These are phyloP conservation scores for Antedon mediterranea DNA, from an alignment of 53 echinoderm and acorn worm species.

Conservation along the genomic window DNA sequence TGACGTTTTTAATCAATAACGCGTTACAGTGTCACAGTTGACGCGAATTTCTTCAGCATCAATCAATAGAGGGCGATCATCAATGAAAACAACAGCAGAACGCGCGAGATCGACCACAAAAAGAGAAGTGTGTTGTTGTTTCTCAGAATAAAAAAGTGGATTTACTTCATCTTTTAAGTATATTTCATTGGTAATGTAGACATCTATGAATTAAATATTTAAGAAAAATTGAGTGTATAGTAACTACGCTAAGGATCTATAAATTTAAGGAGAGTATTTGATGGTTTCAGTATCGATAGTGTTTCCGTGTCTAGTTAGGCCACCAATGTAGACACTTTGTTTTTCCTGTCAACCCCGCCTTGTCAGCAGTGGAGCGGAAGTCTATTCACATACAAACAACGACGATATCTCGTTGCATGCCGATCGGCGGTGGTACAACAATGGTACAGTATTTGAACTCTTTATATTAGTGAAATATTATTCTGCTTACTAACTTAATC, in stretches of 20 bases:
- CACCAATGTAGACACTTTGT: neutral
- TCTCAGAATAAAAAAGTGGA: neutral
- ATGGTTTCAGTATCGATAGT: neutral
- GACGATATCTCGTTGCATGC: neutral
- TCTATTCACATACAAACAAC: neutral
- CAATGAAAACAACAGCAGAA: too few relatives aligned
- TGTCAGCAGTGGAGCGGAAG: conserved; percentile 1
- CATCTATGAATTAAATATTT: neutral
- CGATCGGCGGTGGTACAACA: neutral
- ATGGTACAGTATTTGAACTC: too few relatives aligned
- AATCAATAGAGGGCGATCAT: too few relatives aligned
- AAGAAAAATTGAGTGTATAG: neutral
- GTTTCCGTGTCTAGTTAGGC: conserved; percentile 1
- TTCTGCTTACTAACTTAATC: too few relatives aligned
- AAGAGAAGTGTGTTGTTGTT: too few relatives aligned
- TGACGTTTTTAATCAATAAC: too few relatives aligned
- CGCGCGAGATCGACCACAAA: too few relatives aligned
- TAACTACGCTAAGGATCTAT: neutral
- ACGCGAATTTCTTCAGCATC: too few relatives aligned
- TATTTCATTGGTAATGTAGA: neutral
- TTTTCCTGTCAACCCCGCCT: neutral
- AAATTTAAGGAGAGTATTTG: neutral
- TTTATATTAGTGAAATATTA: too few relatives aligned
- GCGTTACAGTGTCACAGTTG: too few relatives aligned
- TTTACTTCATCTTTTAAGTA: neutral